phyloP scores from a whole-genome alignment of 1,140 invertebrate genomes.

The Ceratosolen solmsi region DNA sequence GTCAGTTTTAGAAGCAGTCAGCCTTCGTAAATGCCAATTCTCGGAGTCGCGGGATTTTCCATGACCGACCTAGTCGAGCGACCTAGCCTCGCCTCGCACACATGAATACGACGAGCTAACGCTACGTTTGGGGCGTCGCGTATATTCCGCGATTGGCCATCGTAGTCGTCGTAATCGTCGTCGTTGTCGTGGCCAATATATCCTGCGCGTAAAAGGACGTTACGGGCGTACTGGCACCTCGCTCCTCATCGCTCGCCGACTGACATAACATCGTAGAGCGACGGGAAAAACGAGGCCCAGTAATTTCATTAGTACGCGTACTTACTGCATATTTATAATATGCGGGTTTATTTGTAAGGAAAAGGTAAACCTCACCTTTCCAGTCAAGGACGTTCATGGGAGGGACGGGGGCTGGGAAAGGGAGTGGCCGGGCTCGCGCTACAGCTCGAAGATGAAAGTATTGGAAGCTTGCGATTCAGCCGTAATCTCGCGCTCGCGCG shows the following conservation, averaged over 20 bases:
- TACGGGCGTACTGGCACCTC: too few relatives aligned
- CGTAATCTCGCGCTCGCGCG: not conserved
- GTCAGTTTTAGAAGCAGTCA: not conserved
- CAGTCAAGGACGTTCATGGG: constrained; percentile 46
- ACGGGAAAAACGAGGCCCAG: not conserved
- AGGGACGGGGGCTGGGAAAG: constrained; percentile 11
- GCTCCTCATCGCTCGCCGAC: too few relatives aligned
- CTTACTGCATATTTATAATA: not conserved
- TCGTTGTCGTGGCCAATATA: too few relatives aligned
- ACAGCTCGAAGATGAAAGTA: constrained; percentile 44
- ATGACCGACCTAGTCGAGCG: not conserved
- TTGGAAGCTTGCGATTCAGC: constrained; percentile 38
- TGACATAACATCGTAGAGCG: not conserved
- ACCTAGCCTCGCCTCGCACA: not conserved
- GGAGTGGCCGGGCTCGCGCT: constrained; percentile 31
- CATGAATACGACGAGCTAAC: not conserved
- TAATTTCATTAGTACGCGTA: too few relatives aligned
- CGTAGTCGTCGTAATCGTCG: too few relatives aligned
- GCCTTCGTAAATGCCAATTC: not conserved
- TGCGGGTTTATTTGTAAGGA: constrained; percentile 8
- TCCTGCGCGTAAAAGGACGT: too few relatives aligned
- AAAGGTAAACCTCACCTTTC: constrained; percentile 47
- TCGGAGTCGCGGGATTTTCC: not conserved
- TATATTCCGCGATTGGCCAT: too few relatives aligned
- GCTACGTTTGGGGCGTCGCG: not conserved